Conservation (phyloP, 2,113 vertebrate genomes). For the Oreotragus oreotragus region DNA sequence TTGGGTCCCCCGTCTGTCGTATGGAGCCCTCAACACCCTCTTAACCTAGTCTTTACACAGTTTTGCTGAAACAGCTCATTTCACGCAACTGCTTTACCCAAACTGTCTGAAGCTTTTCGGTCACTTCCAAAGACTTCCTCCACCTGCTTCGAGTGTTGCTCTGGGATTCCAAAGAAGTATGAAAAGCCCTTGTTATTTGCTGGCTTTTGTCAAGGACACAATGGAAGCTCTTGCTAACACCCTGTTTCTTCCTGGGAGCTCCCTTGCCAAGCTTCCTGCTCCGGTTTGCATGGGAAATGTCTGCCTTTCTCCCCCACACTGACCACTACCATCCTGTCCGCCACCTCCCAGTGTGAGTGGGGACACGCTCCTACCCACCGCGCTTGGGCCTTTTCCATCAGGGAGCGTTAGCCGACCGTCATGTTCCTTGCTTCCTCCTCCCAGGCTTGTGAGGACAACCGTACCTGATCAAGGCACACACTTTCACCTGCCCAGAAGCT, state of each 20-base stretch:
- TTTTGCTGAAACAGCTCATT: background rate
- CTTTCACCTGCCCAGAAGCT: background rate
- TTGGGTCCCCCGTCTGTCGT: background rate
- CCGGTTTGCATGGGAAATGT: background rate
- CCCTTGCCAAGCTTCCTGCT: background rate
- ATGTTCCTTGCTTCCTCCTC: background rate
- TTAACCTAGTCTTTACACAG: background rate
- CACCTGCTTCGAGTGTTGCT: background rate
- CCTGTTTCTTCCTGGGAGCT: background rate
- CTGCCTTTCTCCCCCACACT: background rate
- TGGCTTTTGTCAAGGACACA: background rate
- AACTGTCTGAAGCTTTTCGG: background rate
- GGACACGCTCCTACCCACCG: too few relatives aligned
- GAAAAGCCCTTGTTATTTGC: background rate
- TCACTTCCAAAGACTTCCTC: background rate
- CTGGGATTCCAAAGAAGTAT: background rate
- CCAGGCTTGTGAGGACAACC: background rate
- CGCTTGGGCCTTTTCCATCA: background rate
- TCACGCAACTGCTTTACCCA: background rate
- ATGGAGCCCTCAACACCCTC: background rate
- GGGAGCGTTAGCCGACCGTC: rapidly evolving
- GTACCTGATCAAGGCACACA: background rate
- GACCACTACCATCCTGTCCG: too few relatives aligned
- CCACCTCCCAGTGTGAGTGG: background rate
- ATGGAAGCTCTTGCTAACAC: background rate